Evolutionary conservation across 2,888 invertebrate species (phyloP), one percentile per base, ranked within the genome.

Genomic region (Ophion ellenae): DNA sequence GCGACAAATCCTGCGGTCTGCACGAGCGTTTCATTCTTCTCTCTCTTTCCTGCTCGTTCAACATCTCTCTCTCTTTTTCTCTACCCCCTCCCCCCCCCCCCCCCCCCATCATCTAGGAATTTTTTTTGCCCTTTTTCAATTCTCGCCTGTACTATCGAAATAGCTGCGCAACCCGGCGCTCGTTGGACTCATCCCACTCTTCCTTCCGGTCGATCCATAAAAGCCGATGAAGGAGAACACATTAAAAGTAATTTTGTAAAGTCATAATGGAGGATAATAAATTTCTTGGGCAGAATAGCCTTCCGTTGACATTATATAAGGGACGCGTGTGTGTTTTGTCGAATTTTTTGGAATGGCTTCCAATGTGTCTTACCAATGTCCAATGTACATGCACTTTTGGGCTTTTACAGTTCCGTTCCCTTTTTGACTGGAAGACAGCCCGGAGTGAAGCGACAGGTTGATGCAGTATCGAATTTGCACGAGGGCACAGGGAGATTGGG

Each of bases 1-100:
- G 81, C 84, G 88, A 88, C 85, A 86, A 87, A 87, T 87, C 88
- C 86, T 76, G 81, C 73, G 81, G 83, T 82, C 85, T 81, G 77
- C 75, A 63, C 73, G 78, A 73, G 63, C 45, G 47, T 85, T 88
- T 84, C 83, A 83, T 88, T 87, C 84, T 85, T 64, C 75, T 57
- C 57, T 14, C 32, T 53, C 70, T 66, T 53, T 63, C 24, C n/a
- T 28, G n/a, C 70, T 17, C 32, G 32, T 32, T 32, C 32, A 32
- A 32, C 32, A 32, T 53, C 53, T 53, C 53, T 53, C 1, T 24
- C 53, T 53, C 71, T 14, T 9, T 71, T 14, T 53, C 14, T 40
- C 45, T 47, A 40, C 47, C 24, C 36, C 61, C 24, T 24, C 61
- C 24, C 36, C 61, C 47, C 24, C 36, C 61, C 47, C 24, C 36